phyloP scores from a whole-genome alignment of 2,797 vertebrate genomes.

The Dermochelys coriacea region DNA sequence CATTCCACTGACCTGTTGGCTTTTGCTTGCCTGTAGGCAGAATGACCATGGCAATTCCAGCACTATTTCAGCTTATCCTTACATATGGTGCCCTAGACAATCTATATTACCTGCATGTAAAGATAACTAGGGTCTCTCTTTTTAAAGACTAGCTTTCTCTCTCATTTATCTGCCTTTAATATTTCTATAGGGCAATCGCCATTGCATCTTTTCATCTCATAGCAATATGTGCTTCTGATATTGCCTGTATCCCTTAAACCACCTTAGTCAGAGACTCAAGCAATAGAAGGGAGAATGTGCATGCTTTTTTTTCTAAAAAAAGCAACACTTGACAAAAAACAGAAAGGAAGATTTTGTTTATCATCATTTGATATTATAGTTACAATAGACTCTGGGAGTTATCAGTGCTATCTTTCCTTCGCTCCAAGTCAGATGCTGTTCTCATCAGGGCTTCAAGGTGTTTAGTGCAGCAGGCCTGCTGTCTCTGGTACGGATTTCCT shows the following conservation, averaged over 20 bases:
- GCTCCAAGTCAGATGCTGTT: not conserved
- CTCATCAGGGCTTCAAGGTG: not conserved
- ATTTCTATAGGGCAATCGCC: not conserved
- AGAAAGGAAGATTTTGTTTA: not conserved
- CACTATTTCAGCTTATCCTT: not conserved
- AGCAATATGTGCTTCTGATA: not conserved
- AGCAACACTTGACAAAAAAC: not conserved
- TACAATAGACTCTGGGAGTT: not conserved
- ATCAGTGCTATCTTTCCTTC: not conserved
- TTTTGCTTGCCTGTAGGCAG: conserved; percentile 26
- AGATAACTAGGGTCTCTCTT: not conserved
- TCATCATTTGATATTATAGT: not conserved
- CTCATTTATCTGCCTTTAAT: not conserved
- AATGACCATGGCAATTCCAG: conserved; percentile 6
- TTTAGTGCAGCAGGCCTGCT: not conserved
- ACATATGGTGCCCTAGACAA: not conserved
- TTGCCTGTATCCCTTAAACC: not conserved
- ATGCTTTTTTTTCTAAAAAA: not conserved
- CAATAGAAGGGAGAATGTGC: not conserved
- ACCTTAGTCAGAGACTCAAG: not conserved
- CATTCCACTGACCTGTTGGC: conserved; percentile 48
- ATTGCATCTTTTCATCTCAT: not conserved
- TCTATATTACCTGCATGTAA: not conserved
- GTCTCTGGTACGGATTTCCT: conserved; percentile 44
- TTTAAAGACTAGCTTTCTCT: not conserved